Evolutionary conservation across 2,113 vertebrate genomes (phyloP), one percentile per base, ranked within the genome.

Genomic region (Montifringilla adamsi): DNA sequence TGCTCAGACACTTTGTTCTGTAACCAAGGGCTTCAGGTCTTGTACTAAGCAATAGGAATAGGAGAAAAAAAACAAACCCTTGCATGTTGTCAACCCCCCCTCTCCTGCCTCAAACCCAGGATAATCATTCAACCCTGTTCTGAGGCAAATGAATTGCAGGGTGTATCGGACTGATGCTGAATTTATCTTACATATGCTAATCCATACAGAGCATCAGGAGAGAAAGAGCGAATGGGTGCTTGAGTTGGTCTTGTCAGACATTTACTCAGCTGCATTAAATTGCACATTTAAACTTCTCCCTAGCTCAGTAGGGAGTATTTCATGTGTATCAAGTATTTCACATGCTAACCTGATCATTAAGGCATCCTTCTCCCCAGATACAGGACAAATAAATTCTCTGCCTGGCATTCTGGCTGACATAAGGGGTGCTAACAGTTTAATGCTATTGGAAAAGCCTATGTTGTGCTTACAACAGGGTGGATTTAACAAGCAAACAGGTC

Each of bases 1-100:
- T 96, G 92, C 95, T 97, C 95, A 96, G 91, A 69, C 77, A 97
- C 95, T 97, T 97, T 96, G 91, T 91, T 97, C 93, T 86, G 92
- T 97, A 98, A 97, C 96, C 94, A 91, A 91, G 92, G 95, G 94
- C 93, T 97, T 95, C 84, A 80, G 92, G 93, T 91, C 95, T 89
- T 69, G 31, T 66, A 90, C 68, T 79, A 95, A 97, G 83, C 50
- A 60, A 84, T 93, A 90, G 76, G 94, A 92, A 52, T 9, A 26
- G 20, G 27, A 77, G 20, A 5, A 28, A 31, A 13, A 41, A 60
- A 76, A 89, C 82, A 82, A 80, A 66, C 4, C 94, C 74, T 37
- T 31, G 59, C 62, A 66, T 4, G 8, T 31, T 12, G 60, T 53
- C 69, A 89, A 67, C 11, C 0, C 14, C 15, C 23, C 23, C 18